These are phyloP conservation scores for Burhinus bistriatus DNA, from an alignment of 2,113 vertebrate genomes.

Conservation along the genomic window DNA sequence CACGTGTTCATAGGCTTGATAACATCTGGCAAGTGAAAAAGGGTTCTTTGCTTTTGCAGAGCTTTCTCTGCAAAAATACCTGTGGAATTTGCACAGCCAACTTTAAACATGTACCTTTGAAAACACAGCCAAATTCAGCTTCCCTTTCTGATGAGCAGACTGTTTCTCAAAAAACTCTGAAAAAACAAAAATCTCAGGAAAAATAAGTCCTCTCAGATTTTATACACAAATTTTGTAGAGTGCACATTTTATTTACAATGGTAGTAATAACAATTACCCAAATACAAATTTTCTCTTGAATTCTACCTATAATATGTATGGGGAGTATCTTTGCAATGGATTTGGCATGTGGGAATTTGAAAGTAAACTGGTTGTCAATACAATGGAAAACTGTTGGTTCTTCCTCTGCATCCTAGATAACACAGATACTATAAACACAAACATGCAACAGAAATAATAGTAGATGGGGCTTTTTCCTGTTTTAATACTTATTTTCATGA, in stretches of 20 bases:
- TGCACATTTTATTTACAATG: not conserved
- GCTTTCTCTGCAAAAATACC: not conserved
- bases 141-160: not conserved
- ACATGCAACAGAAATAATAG: not conserved
- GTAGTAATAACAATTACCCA: not conserved
- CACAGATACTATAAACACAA: not conserved
- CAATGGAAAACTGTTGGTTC: not conserved
- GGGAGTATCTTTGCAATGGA: not conserved
- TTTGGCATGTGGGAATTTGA: not conserved
- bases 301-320: not conserved
- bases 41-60: not conserved
- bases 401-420: not conserved
- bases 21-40: not conserved
- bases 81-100: not conserved
- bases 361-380: not conserved
- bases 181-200: not conserved
- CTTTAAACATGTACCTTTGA: not conserved
- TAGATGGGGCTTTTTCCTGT: fast-evolving
- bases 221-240: not conserved
- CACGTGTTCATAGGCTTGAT: not conserved
- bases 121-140: not conserved
- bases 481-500: not conserved
- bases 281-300: not conserved
- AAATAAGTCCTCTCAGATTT: not conserved
- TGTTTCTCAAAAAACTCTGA: not conserved